These are phyloP conservation scores for Tachypleus tridentatus DNA, from an alignment of 1,140 invertebrate genomes.

Conservation along the genomic window DNA sequence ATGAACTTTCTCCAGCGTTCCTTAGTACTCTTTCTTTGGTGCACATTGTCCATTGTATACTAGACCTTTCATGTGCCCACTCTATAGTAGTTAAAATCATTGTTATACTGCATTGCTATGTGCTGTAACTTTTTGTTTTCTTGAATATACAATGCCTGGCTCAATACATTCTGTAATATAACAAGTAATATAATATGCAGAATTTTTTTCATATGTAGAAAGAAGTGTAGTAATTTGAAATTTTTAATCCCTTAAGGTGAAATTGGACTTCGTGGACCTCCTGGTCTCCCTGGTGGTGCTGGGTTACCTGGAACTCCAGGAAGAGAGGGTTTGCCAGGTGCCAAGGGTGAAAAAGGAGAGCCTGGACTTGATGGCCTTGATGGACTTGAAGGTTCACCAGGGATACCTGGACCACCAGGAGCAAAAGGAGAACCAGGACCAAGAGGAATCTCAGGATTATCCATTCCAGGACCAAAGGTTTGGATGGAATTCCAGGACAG, in stretches of 20 bases:
- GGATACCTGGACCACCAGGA: conserved; percentile 40
- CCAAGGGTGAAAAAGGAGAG: conserved; percentile 46
- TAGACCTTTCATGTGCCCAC: too few relatives aligned
- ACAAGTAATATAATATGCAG: too few relatives aligned
- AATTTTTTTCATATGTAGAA: too few relatives aligned
- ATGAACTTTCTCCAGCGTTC: too few relatives aligned
- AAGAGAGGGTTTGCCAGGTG: conserved; percentile 48
- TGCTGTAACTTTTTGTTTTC: too few relatives aligned
- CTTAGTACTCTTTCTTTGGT: too few relatives aligned
- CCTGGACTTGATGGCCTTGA: conserved; percentile 36
- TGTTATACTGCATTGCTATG: too few relatives aligned
- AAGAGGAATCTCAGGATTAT: conserved; percentile 41
- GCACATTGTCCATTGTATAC: too few relatives aligned
- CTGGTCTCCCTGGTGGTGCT: conserved; percentile 49
- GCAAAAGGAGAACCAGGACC: conserved; percentile 42
- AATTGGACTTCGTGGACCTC: conserved; percentile 52
- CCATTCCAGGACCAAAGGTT: conserved; percentile 24
- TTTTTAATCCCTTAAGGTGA: conserved; percentile 34
- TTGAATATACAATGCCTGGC: too few relatives aligned
- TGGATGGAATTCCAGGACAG: conserved; percentile 25
- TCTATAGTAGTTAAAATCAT: too few relatives aligned
- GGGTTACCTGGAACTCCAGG: conserved; percentile 54
- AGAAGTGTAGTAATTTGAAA: too few relatives aligned
- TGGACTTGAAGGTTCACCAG: conserved; percentile 32
- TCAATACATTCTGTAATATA: too few relatives aligned